A percentile compares a stretch with the other conserved stretches of the same genome.
phyloP scores from a whole-genome alignment of 1,140 invertebrate genomes.

The Leptonema lineaticorne region DNA sequence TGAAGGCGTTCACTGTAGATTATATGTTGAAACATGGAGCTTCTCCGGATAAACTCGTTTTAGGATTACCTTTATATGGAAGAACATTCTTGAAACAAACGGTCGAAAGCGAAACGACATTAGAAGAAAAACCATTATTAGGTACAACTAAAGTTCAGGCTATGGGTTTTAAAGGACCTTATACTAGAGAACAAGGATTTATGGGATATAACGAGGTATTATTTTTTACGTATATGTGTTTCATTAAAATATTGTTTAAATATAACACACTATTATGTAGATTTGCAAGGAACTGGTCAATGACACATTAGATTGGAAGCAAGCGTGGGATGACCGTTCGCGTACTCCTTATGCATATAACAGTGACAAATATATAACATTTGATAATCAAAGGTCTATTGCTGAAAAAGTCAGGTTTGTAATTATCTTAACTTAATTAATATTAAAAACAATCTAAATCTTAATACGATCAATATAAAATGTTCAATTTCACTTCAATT shows the following conservation, averaged over 20 bases:
- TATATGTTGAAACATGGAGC: slow-evolving; percentile 73
- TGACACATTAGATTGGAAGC: slow-evolving; percentile 54
- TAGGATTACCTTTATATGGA: slow-evolving; percentile 84
- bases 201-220: slow-evolving; percentile 84
- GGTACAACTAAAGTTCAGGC: slow-evolving; percentile 53
- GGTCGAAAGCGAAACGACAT: slow-evolving; percentile 36
- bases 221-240: neutral
- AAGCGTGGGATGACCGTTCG: slow-evolving; percentile 62
- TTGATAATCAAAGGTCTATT: slow-evolving; percentile 65
- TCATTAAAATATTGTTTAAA: neutral
- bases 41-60: slow-evolving; percentile 71
- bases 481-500: neutral
- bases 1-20: slow-evolving; percentile 70
- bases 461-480: too few relatives aligned
- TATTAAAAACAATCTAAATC: too few relatives aligned
- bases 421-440: neutral
- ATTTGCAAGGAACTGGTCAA: slow-evolving; percentile 63
- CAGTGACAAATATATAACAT: slow-evolving; percentile 60
- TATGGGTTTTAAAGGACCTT: slow-evolving; percentile 71
- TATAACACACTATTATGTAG: slow-evolving; percentile 46
- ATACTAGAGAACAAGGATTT: slow-evolving; percentile 78
- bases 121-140: slow-evolving; percentile 44
- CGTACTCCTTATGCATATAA: slow-evolving; percentile 62
- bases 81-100: slow-evolving; percentile 66
- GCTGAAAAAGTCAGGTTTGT: slow-evolving; percentile 61